Evolutionary conservation across 2,113 vertebrate genomes (phyloP).

Genomic region (Oryzias melastigma): DNA sequence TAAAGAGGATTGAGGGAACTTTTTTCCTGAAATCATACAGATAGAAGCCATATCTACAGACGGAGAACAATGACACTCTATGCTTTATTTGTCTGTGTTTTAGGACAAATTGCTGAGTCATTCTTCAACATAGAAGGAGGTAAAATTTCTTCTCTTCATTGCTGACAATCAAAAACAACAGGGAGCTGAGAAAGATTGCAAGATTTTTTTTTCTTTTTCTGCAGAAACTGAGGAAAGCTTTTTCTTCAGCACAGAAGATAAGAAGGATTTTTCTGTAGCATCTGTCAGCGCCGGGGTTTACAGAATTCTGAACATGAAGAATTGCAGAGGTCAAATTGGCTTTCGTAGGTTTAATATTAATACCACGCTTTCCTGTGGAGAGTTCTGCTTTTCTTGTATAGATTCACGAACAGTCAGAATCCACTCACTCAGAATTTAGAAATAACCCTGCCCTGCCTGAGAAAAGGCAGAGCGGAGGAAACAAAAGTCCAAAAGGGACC

Average conservation of each 20-base stretch:
- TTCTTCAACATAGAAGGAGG: not conserved
- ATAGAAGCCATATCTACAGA: not conserved
- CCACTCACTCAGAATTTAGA: not conserved
- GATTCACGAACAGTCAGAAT: not conserved
- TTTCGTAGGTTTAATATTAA: not conserved
- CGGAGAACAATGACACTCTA: slow-evolving; percentile 3
- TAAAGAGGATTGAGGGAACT: too few relatives aligned
- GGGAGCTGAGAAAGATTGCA: slow-evolving; percentile 1
- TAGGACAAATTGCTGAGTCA: not conserved
- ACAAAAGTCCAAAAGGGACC: not conserved
- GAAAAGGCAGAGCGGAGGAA: not conserved
- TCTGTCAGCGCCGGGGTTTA: too few relatives aligned
- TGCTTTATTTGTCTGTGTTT: slow-evolving; percentile 5
- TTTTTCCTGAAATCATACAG: not conserved
- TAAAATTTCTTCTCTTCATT: not conserved
- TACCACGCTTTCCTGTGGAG: not conserved
- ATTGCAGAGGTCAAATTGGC: not conserved
- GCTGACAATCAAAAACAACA: slow-evolving; percentile 11
- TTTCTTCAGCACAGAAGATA: not conserved
- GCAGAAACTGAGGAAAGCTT: not conserved
- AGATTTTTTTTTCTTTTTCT: too few relatives aligned
- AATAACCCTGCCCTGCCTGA: not conserved
- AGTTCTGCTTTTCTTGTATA: not conserved
- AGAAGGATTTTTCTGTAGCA: too few relatives aligned
- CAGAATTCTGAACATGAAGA: not conserved